These are phyloP conservation scores for Macrobrachium nipponense DNA, from an alignment of 1,140 invertebrate species.

Conservation along the genomic window DNA sequence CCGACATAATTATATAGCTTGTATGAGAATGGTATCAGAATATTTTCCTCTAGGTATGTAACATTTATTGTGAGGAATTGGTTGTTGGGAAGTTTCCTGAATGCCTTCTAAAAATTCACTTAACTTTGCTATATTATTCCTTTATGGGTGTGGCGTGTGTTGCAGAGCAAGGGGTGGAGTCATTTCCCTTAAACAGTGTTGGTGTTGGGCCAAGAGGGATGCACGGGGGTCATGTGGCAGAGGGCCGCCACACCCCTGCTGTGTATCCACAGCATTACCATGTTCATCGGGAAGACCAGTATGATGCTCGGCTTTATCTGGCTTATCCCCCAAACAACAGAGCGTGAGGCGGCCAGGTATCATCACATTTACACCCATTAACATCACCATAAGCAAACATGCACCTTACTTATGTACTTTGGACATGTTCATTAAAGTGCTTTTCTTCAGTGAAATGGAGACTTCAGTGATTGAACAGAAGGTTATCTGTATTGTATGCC, in stretches of 20 bases:
- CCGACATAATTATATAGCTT: too few species aligned
- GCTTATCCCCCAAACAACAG: slow-evolving; percentile 51
- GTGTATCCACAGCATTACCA: slow-evolving; percentile 45
- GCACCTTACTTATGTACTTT: neutral
- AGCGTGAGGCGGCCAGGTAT: slow-evolving; percentile 48
- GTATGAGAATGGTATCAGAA: too few species aligned
- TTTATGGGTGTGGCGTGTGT: slow-evolving; percentile 35
- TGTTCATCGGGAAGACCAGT: slow-evolving; percentile 40
- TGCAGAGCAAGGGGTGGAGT: slow-evolving; percentile 51
- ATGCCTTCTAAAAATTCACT: too few species aligned
- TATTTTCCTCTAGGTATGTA: too few species aligned
- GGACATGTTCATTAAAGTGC: too few species aligned
- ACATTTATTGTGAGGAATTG: too few species aligned
- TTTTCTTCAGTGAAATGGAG: too few species aligned
- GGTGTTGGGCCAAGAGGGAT: slow-evolving; percentile 35
- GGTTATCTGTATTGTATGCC: too few species aligned
- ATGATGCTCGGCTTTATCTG: slow-evolving; percentile 48
- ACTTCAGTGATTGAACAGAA: too few species aligned
- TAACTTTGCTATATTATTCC: too few species aligned
- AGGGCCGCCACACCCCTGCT: slow-evolving; percentile 29
- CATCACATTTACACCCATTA: slow-evolving; percentile 31
- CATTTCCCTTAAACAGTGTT: slow-evolving; percentile 50
- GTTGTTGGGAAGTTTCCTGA: too few species aligned
- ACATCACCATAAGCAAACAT: neutral
- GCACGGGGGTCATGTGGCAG: slow-evolving; percentile 35